Evolutionary conservation across 1,140 invertebrate genomes (phyloP).

Genomic region (Venturia canescens): DNA sequence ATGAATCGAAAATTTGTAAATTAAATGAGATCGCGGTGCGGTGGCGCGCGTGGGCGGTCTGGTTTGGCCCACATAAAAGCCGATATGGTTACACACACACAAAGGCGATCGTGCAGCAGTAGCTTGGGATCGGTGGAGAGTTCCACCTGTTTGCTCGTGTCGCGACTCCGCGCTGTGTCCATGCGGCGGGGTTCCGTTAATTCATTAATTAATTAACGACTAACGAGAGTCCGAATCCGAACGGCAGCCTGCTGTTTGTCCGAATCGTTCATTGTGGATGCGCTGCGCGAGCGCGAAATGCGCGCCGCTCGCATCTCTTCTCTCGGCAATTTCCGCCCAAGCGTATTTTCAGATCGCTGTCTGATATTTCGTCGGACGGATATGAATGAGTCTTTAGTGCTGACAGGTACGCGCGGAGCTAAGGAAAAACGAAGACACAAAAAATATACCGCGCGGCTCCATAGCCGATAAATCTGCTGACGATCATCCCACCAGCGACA

Average conservation of each 20-base stretch:
- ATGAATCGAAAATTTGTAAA: neutral
- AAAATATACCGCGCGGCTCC: neutral
- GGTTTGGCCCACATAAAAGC: slow-evolving; percentile 20
- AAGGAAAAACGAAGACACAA: neutral
- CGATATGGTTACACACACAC: neutral
- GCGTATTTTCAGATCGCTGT: slow-evolving; percentile 38
- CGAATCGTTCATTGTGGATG: neutral
- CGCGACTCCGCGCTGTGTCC: slow-evolving; percentile 17
- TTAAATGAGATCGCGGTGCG: neutral
- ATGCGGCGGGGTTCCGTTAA: slow-evolving; percentile 47
- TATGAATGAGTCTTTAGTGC: slow-evolving; percentile 49
- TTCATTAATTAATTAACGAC: slow-evolving; percentile 53
- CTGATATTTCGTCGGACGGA: neutral
- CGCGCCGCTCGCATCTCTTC: slow-evolving; percentile 4
- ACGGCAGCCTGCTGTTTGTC: slow-evolving; percentile 26
- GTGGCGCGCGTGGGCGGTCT: slow-evolving; percentile 30
- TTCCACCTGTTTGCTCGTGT: neutral
- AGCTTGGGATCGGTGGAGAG: neutral
- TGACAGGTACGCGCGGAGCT: slow-evolving; percentile 3
- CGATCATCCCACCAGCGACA: neutral
- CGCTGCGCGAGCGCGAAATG: neutral
- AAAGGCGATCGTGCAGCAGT: neutral
- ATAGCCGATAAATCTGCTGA: slow-evolving; percentile 4
- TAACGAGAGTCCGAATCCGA: slow-evolving; percentile 37
- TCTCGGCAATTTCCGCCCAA: slow-evolving; percentile 40